These are phyloP conservation scores for Nannoperca australis DNA, from an alignment of 2,797 vertebrate genomes.

Conservation along the genomic window DNA sequence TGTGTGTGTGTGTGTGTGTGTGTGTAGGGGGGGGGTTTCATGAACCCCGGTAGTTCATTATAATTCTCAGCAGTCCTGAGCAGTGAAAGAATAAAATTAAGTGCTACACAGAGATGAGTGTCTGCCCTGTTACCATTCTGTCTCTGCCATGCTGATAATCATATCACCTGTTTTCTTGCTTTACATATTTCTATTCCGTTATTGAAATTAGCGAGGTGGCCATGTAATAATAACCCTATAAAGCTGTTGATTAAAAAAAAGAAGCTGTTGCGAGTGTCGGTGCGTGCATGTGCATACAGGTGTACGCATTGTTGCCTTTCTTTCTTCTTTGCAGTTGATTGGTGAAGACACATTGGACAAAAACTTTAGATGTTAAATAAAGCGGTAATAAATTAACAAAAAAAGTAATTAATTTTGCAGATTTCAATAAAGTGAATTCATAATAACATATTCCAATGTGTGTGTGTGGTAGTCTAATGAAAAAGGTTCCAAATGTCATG, in stretches of 20 bases:
- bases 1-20: slow-evolving; percentile 7
- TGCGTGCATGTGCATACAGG: slow-evolving; percentile 14
- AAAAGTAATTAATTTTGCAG: neutral
- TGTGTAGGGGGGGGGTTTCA: neutral
- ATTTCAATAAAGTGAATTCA: neutral
- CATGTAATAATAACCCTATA: slow-evolving; percentile 31
- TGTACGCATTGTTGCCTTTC: slow-evolving; percentile 5
- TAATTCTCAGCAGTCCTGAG: slow-evolving; percentile 52
- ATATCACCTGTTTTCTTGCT: slow-evolving; percentile 41
- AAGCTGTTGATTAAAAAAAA: slow-evolving; percentile 21
- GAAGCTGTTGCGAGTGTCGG: neutral
- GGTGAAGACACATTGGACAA: slow-evolving; percentile 16
- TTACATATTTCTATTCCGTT: slow-evolving; percentile 59
- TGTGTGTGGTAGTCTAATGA: neutral
- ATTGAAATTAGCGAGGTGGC: slow-evolving; percentile 54
- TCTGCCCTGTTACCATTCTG: slow-evolving; percentile 49
- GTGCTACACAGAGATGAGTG: slow-evolving; percentile 49
- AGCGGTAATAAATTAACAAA: neutral
- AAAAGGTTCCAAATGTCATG: neutral
- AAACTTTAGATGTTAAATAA: neutral
- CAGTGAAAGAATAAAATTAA: slow-evolving; percentile 50
- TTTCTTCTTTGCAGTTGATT: slow-evolving; percentile 24
- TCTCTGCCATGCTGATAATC: slow-evolving; percentile 46
- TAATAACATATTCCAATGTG: neutral
- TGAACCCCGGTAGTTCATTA: slow-evolving; percentile 25